Percentiles rank a stretch among this genome's conserved stretches.
Evolutionary conservation across 2,888 invertebrate species (phyloP).

Genomic region (Dione vanillae): DNA sequence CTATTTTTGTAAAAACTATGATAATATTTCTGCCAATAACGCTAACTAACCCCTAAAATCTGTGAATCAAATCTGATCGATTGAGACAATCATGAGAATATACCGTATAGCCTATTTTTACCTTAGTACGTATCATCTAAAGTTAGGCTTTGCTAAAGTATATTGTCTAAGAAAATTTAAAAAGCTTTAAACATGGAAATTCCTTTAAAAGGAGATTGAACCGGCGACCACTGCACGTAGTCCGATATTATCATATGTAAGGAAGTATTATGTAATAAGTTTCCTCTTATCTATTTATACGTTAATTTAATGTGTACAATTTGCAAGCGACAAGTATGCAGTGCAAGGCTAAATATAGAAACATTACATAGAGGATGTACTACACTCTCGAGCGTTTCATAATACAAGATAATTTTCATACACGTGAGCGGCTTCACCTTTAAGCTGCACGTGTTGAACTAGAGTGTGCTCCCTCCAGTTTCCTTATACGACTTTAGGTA

Average conservation of each 20-base stretch:
- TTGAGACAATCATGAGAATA: background rate
- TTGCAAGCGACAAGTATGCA: background rate
- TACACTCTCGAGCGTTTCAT: conserved; percentile 14
- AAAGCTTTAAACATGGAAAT: background rate
- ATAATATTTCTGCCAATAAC: conserved; percentile 11
- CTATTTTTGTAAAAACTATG: background rate
- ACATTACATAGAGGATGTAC: conserved; percentile 19
- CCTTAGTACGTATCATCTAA: no score
- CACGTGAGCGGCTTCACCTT: conserved; percentile 27
- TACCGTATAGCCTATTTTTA: no score
- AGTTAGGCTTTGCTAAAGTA: no score
- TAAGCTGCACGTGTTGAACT: conserved; percentile 17
- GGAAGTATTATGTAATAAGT: no score
- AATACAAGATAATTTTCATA: conserved; percentile 31
- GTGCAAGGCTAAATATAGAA: conserved; percentile 22
- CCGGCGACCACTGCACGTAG: background rate
- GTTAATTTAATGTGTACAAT: background rate
- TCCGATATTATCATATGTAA: no score
- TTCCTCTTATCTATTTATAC: background rate
- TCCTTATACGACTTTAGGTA: background rate
- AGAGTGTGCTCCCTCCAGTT: background rate
- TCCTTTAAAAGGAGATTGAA: background rate
- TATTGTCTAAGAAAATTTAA: no score
- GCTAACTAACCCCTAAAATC: background rate
- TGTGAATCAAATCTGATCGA: background rate